Evolutionary conservation across 2,888 invertebrate genomes (phyloP), one percentile per base, ranked within the genome.

Genomic region (Bimastos eiseni): DNA sequence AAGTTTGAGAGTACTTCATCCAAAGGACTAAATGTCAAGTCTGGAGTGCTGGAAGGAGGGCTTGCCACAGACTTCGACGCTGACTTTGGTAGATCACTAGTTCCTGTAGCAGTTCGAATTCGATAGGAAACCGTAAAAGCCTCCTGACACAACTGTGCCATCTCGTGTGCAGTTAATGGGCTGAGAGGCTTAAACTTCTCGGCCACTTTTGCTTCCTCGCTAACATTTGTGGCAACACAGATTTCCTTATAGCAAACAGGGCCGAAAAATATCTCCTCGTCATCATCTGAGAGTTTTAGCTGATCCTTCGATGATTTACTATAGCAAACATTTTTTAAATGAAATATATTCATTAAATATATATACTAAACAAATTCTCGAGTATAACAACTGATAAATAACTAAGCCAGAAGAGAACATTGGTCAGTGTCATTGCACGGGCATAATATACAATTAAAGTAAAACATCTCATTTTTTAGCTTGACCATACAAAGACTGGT

Each of bases 141-240:
- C 88, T 88, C 88, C 88, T 88, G 24, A 38, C 88, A 88, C 88
- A 88, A 88, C 34, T 88, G 24, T 30, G 88, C 88, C 88, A 88
- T 88, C 88, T 88, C 88, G 24, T 5, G 30, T 37, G 88, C 88
- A 30, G 88, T 88, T 30, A 88, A 30, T 30, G 88, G 36, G 11
- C 38, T 38, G 36, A 36, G 88, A 37, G 37, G 36, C 34, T 88
- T 36, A 36, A 88, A 38, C 37, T 24, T 36, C 30, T 37, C 37
- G 13, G 88, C 88, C 88, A 38, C 88, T 88, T 38, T 88, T 37
- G 21, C 88, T 88, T 36, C 38, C 88, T 36, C 88, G 24, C 0
- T 38, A 24, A 88, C 88, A 37, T 30, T 33, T 15, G 38, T 38
- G 37, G 88, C 36, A 38, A 88, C 88, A 38, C 88, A 88, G 37